phyloP scores from a whole-genome alignment of 2,113 vertebrate genomes.

The Ursus arctos region DNA sequence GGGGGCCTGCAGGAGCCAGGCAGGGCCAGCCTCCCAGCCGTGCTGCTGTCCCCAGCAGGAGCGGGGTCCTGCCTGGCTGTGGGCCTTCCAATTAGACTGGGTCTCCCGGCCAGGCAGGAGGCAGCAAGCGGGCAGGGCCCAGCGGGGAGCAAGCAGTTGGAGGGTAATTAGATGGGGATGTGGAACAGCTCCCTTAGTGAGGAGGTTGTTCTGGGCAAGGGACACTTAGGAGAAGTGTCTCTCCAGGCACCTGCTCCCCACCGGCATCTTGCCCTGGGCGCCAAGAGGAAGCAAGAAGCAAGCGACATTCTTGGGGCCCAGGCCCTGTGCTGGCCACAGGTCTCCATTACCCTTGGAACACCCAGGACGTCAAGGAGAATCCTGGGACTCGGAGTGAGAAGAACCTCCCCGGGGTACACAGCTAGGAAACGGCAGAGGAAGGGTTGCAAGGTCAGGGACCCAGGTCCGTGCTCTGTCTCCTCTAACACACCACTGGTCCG shows the following conservation, averaged over 20 bases:
- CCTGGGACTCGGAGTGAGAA: neutral
- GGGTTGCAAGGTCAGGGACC: neutral
- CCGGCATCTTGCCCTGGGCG: neutral
- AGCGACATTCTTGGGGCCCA: fast-evolving
- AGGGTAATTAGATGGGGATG: conserved; percentile 44
- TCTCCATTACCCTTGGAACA: neutral
- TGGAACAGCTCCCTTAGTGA: neutral
- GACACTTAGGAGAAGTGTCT: neutral
- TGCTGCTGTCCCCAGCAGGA: neutral
- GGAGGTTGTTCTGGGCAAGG: neutral
- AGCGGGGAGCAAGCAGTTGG: neutral
- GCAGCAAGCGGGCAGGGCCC: neutral
- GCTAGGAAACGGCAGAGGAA: neutral
- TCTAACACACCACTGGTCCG: fast-evolving
- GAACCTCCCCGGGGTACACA: fast-evolving
- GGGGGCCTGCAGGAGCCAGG: neutral
- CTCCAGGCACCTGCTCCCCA: neutral
- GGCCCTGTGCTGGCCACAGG: neutral
- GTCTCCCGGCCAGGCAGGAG: neutral
- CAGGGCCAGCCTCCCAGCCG: neutral
- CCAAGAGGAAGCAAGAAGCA: neutral
- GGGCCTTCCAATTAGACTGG: conserved; percentile 36
- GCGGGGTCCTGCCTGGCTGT: neutral
- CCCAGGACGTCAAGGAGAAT: neutral
- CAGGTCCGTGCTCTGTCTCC: neutral